A percentile compares a stretch with the other conserved stretches of the same genome.
phyloP scores from a whole-genome alignment of 2,113 vertebrate genomes.

The Vireo altiloquus region DNA sequence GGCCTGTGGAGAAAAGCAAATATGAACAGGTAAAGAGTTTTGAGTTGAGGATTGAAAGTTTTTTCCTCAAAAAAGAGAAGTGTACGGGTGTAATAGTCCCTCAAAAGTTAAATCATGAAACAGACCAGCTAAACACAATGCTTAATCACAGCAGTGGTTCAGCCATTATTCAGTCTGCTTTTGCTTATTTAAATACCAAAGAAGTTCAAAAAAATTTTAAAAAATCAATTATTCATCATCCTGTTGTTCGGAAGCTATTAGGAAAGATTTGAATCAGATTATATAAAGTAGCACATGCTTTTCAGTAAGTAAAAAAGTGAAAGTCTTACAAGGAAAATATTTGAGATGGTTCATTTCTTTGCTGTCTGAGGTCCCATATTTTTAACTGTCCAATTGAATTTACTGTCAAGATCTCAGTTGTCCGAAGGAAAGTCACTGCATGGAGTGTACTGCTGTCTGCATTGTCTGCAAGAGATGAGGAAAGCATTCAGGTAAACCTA shows the following conservation, averaged over 20 bases:
- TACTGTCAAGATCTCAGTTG: slow-evolving; percentile 92
- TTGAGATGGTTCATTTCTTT: slow-evolving; percentile 88
- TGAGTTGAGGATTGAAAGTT: background rate
- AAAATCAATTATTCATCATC: background rate
- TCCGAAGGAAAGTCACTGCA: slow-evolving; percentile 90
- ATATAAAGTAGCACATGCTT: background rate
- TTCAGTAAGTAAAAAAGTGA: background rate
- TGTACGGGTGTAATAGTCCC: background rate
- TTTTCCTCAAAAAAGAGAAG: background rate
- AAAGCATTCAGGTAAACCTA: background rate
- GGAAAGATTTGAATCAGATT: background rate
- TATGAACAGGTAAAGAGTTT: background rate
- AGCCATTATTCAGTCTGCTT: background rate
- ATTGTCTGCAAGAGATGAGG: slow-evolving; percentile 78
- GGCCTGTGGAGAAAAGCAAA: background rate
- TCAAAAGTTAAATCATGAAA: background rate
- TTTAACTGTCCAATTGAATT: slow-evolving; percentile 98
- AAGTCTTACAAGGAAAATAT: slow-evolving; percentile 90
- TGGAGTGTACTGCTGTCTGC: slow-evolving; percentile 97
- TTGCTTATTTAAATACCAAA: background rate
- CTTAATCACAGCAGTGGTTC: background rate
- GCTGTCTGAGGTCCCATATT: slow-evolving; percentile 93
- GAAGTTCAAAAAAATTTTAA: background rate
- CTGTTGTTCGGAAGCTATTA: background rate
- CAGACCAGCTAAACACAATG: background rate